Conservation (phyloP, 2,113 vertebrate genomes). For the Prionailurus viverrinus region DNA sequence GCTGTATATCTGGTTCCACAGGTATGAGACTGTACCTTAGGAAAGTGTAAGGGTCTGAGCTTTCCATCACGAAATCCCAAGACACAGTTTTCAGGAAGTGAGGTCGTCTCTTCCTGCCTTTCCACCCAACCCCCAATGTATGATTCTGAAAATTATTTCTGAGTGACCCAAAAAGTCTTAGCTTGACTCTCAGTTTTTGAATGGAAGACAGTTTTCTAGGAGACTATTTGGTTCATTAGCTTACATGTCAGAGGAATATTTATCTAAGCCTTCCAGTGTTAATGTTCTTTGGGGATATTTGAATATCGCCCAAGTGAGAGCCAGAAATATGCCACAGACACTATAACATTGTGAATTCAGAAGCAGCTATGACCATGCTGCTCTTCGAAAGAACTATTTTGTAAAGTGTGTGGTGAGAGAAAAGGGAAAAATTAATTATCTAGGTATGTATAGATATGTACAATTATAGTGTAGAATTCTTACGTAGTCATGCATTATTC, state of each 20-base stretch:
- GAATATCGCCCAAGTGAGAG: slow-evolving; percentile 53
- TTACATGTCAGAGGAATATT: slow-evolving; percentile 64
- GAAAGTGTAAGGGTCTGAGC: neutral
- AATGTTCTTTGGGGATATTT: slow-evolving; percentile 58
- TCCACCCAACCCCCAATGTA: neutral
- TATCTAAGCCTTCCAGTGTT: slow-evolving; percentile 72
- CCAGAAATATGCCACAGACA: slow-evolving; percentile 62
- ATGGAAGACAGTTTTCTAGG: slow-evolving; percentile 61
- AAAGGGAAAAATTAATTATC: neutral
- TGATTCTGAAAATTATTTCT: slow-evolving; percentile 15
- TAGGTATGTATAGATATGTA: neutral
- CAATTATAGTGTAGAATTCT: neutral
- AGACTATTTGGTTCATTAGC: slow-evolving; percentile 66
- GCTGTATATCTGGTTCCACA: neutral
- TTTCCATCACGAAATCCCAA: neutral
- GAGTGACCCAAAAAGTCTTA: neutral
- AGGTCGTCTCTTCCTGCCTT: neutral
- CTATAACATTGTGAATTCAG: slow-evolving; percentile 13
- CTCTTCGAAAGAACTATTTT: slow-evolving; percentile 39
- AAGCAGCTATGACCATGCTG: neutral
- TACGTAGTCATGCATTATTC: neutral
- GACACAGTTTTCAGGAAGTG: neutral
- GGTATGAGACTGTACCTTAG: neutral
- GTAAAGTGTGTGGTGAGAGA: neutral
- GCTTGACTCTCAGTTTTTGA: slow-evolving; percentile 36